These are phyloP conservation scores for Polymixis lichenea DNA, from an alignment of 2,888 invertebrate genomes.

Conservation along the genomic window DNA sequence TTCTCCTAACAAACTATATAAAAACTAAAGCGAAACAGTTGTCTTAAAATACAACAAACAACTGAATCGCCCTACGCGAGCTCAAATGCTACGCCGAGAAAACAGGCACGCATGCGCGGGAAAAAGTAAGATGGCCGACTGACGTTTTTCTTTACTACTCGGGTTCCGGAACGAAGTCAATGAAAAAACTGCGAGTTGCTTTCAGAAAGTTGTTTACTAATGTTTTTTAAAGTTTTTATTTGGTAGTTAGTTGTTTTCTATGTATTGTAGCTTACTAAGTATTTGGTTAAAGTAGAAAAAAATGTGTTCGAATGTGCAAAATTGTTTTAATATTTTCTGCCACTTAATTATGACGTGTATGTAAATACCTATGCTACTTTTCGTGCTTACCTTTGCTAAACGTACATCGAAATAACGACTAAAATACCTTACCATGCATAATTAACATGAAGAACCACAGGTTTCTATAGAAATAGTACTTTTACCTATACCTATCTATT, in stretches of 20 bases:
- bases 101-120: slow-evolving; percentile 42
- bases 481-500: background rate
- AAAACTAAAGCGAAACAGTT: background rate
- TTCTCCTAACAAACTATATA: background rate
- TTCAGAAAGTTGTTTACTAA: slow-evolving; percentile 29
- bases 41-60: background rate
- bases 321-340: background rate
- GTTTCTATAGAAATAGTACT: background rate
- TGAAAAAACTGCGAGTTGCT: slow-evolving; percentile 13
- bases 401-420: background rate
- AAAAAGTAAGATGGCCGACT: slow-evolving; percentile 56
- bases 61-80: slow-evolving; percentile 5
- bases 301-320: background rate
- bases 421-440: background rate
- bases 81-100: slow-evolving; percentile 36
- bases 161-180: slow-evolving; percentile 17
- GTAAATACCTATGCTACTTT: background rate
- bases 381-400: background rate
- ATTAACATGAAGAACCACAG: background rate
- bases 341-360: background rate
- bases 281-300: background rate
- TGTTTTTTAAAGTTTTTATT: background rate
- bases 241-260: background rate
- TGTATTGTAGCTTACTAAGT: background rate
- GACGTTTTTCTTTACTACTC: slow-evolving; percentile 34